These are phyloP conservation scores for Microplitis demolitor DNA, from an alignment of 1,140 invertebrate species.

Conservation along the genomic window DNA sequence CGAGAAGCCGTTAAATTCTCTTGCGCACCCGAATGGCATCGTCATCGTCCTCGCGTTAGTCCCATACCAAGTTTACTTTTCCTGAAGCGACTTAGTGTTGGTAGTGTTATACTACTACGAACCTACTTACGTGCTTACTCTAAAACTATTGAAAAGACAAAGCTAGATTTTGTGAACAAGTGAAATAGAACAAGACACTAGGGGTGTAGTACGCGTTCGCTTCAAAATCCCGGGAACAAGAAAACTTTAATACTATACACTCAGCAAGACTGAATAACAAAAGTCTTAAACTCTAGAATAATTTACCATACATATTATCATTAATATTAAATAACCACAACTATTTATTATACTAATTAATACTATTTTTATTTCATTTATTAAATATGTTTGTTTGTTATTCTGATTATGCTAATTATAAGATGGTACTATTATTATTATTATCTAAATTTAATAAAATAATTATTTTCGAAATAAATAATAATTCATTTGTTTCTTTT, in stretches of 20 bases:
- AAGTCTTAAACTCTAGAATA: slow-evolving; percentile 38
- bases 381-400: slow-evolving; percentile 44
- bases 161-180: too few species aligned
- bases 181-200: too few species aligned
- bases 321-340: too few species aligned
- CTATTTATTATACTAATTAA: too few species aligned
- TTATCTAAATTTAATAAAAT: neutral
- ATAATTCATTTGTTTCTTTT: slow-evolving; percentile 49
- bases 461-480: neutral
- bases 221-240: too few species aligned
- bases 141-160: too few species aligned
- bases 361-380: slow-evolving; percentile 5
- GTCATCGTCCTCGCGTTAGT: slow-evolving; percentile 48
- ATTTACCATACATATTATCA: slow-evolving; percentile 41
- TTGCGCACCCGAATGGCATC: slow-evolving; percentile 1
- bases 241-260: too few species aligned
- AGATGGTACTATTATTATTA: slow-evolving; percentile 43
- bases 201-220: too few species aligned
- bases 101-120: too few species aligned
- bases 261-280: slow-evolving; percentile 10
- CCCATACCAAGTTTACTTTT: slow-evolving; percentile 34
- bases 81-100: neutral
- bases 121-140: too few species aligned
- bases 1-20: slow-evolving; percentile 40
- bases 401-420: slow-evolving; percentile 44